phyloP scores from a whole-genome alignment of 2,113 vertebrate genomes.

The Amphiprion percula region DNA sequence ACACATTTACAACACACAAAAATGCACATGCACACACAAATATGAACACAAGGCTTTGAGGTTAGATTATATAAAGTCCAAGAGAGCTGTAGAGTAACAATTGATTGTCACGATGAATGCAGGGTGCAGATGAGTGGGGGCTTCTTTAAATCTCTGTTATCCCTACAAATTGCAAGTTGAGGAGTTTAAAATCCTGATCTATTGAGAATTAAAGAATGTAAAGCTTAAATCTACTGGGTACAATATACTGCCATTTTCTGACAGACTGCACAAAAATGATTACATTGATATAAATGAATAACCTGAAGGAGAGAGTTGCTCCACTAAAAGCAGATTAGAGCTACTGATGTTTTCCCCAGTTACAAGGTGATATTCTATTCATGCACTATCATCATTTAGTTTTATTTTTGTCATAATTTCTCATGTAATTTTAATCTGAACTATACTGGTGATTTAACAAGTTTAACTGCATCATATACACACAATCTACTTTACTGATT shows the following conservation, averaged over 20 bases:
- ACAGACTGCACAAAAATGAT: constrained; percentile 32
- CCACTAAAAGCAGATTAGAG: constrained; percentile 36
- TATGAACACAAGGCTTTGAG: background rate
- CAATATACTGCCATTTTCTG: constrained; percentile 31
- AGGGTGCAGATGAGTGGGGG: background rate
- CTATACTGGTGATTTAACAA: too few species aligned
- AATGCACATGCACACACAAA: background rate
- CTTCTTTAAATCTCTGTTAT: constrained; percentile 12
- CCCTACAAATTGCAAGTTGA: background rate
- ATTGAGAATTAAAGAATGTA: constrained; percentile 22
- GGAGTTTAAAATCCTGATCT: constrained; percentile 12
- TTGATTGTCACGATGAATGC: background rate
- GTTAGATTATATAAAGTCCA: background rate
- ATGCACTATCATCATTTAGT: too few species aligned
- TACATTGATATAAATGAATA: constrained; percentile 35
- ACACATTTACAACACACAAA: background rate
- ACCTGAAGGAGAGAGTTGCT: constrained; percentile 21
- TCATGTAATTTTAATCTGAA: too few species aligned
- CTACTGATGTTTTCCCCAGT: constrained; percentile 23
- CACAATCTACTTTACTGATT: too few species aligned
- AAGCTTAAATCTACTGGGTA: constrained; percentile 18
- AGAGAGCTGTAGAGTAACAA: background rate
- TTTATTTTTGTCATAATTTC: too few species aligned
- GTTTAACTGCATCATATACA: too few species aligned
- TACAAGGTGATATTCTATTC: constrained; percentile 15